Conservation (phyloP, 2,113 vertebrate species). For the Sturnus vulgaris region DNA sequence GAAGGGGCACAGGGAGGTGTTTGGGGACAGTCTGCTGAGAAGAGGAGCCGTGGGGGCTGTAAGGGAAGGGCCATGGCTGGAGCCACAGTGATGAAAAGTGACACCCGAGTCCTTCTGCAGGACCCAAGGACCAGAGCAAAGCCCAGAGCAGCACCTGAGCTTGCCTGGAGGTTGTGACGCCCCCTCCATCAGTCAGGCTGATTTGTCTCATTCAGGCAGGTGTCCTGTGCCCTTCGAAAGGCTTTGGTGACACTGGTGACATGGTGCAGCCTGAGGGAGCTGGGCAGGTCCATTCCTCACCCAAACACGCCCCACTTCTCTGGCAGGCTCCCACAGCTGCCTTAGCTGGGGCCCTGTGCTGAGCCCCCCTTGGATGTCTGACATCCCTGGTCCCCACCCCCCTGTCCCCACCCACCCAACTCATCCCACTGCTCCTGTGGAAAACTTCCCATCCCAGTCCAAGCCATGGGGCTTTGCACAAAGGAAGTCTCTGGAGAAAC, state of each 20-base stretch:
- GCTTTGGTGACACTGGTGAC: background rate
- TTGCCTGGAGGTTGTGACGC: background rate
- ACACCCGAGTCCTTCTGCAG: background rate
- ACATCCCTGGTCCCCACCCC: background rate
- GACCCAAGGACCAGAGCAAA: background rate
- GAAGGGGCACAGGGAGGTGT: background rate
- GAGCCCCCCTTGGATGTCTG: background rate
- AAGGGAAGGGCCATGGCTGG: fast-evolving
- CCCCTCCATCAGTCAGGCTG: background rate
- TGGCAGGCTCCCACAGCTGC: background rate
- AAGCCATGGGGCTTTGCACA: background rate
- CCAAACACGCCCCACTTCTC: background rate
- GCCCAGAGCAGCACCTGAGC: background rate
- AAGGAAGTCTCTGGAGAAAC: background rate
- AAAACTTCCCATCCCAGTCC: no score
- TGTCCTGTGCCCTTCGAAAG: fast-evolving
- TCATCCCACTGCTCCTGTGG: fast-evolving
- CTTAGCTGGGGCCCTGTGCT: background rate
- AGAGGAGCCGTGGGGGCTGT: background rate
- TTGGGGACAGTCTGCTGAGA: background rate
- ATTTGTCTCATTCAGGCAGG: fast-evolving
- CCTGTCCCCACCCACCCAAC: background rate
- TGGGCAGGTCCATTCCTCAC: background rate
- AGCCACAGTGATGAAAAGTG: background rate
- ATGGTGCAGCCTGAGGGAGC: background rate